These are phyloP conservation scores for Saimiri boliviensis DNA, from an alignment of 2,113 vertebrate species.

Conservation along the genomic window DNA sequence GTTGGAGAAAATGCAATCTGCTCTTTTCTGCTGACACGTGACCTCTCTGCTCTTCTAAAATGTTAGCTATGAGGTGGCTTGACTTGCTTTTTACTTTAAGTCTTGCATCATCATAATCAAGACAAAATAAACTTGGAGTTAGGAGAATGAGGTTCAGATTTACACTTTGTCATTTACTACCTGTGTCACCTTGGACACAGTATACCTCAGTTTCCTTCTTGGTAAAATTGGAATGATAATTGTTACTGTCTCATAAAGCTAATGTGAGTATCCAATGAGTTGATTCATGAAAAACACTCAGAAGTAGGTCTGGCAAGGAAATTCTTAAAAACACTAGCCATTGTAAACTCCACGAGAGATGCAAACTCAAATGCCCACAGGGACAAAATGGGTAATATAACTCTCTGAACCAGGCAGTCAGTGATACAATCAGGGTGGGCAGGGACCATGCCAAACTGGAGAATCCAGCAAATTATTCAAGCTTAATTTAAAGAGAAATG, in stretches of 20 bases:
- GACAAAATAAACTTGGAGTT: neutral
- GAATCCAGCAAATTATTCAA: neutral
- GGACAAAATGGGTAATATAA: neutral
- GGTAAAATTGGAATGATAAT: neutral
- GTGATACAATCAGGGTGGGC: neutral
- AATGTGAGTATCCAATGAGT: neutral
- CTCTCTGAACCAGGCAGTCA: neutral
- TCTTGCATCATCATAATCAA: neutral
- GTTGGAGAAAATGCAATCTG: neutral
- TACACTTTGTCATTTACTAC: no score
- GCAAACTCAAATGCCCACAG: neutral
- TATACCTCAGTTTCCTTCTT: neutral
- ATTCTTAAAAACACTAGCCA: neutral
- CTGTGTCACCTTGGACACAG: neutral
- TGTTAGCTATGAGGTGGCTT: neutral
- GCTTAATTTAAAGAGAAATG: neutral
- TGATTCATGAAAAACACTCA: neutral
- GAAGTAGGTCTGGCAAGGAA: neutral
- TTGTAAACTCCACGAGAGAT: neutral
- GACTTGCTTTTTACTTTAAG: neutral
- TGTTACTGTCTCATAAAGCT: neutral
- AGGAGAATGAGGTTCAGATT: neutral
- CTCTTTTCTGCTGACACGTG: neutral
- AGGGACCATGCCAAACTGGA: neutral
- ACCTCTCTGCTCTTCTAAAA: neutral